phyloP scores from a whole-genome alignment of 2,888 invertebrate genomes.

The Pseudococcus longispinus region DNA sequence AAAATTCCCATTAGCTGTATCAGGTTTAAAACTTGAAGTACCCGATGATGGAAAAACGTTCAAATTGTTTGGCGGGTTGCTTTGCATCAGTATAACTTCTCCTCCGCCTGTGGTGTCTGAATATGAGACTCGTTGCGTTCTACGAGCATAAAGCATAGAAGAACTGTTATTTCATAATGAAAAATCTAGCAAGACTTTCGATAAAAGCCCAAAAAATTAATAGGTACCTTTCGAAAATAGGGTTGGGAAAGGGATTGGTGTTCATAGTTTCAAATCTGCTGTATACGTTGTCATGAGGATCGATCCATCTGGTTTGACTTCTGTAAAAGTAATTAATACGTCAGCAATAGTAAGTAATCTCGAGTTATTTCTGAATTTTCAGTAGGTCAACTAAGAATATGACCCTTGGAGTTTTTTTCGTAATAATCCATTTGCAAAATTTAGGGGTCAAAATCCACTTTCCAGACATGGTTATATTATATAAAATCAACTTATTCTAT shows the following conservation, averaged over 20 bases:
- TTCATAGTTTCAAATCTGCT: background rate
- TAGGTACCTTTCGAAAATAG: background rate
- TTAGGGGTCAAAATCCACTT: too few species aligned
- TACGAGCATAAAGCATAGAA: background rate
- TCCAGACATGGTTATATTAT: too few species aligned
- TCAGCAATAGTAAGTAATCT: background rate
- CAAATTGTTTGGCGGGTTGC: background rate
- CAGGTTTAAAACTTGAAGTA: background rate
- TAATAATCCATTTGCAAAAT: too few species aligned
- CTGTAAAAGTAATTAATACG: background rate
- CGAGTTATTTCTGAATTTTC: too few species aligned
- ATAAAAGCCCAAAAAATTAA: background rate
- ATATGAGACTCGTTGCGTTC: background rate
- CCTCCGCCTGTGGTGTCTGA: background rate
- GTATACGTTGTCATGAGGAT: background rate
- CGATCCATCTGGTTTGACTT: conserved; percentile 16
- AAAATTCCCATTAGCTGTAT: background rate
- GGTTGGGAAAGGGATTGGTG: background rate
- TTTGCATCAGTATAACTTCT: background rate
- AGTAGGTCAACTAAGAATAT: too few species aligned
- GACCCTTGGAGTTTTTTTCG: too few species aligned
- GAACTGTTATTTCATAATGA: background rate
- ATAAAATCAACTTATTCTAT: background rate
- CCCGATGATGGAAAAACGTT: background rate
- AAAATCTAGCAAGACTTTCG: background rate